phyloP scores from a whole-genome alignment of 2,888 invertebrate species.

The Agapostemon virescens region DNA sequence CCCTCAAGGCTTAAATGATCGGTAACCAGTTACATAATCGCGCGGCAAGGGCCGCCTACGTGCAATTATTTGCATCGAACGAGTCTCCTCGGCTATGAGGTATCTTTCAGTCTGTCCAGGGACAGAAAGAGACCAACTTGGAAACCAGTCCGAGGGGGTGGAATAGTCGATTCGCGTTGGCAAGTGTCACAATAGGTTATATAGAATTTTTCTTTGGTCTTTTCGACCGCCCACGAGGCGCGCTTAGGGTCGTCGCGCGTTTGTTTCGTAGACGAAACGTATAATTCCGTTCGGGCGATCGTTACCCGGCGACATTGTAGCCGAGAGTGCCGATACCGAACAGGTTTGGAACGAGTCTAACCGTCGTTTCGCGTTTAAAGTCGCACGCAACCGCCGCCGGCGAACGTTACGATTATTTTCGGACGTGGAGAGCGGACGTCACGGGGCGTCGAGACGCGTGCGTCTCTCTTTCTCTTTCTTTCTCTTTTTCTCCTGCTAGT shows the following conservation, averaged over 20 bases:
- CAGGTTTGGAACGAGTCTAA: slow-evolving; percentile 22
- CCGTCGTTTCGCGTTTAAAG: slow-evolving; percentile 22
- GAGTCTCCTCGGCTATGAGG: background rate
- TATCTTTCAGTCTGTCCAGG: background rate
- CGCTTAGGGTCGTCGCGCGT: background rate
- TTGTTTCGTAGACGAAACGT: background rate
- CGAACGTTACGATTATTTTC: slow-evolving; percentile 45
- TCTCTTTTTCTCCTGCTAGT: no score
- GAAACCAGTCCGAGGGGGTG: slow-evolving; percentile 10
- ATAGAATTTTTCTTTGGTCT: slow-evolving; percentile 3
- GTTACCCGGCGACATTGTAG: background rate
- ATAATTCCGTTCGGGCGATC: background rate
- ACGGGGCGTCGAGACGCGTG: slow-evolving; percentile 41
- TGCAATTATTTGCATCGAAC: slow-evolving; percentile 23
- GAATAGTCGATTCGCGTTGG: slow-evolving; percentile 16
- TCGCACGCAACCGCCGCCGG: slow-evolving; percentile 21
- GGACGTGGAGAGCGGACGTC: slow-evolving; percentile 18
- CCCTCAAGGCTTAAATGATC: background rate
- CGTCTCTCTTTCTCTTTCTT: slow-evolving; percentile 7
- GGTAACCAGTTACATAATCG: slow-evolving; percentile 31
- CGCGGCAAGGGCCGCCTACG: background rate
- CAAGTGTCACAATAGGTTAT: slow-evolving; percentile 25
- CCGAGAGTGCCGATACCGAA: slow-evolving; percentile 6
- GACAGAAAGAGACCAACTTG: background rate
- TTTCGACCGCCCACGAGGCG: slow-evolving; percentile 1